Evolutionary conservation across 2,888 invertebrate genomes (phyloP).

Genomic region (Arenicola marina): DNA sequence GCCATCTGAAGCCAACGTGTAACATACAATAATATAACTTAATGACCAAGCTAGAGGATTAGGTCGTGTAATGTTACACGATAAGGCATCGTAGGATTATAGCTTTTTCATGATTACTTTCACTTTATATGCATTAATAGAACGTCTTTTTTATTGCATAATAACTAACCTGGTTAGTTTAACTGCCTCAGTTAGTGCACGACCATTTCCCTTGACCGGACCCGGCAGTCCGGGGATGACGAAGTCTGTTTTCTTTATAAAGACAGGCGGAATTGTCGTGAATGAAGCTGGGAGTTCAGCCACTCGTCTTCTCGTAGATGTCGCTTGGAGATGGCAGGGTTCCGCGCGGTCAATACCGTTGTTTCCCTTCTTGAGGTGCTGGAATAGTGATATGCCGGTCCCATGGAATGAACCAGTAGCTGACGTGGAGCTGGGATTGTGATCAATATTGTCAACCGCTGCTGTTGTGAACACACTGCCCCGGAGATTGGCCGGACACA

Average conservation of each 20-base stretch:
- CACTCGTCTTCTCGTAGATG: not conserved
- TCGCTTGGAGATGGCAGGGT: not conserved
- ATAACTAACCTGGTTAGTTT: too few relatives aligned
- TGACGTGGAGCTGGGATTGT: constrained; percentile 31
- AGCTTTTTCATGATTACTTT: too few relatives aligned
- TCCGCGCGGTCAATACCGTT: not conserved
- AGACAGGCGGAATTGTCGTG: not conserved
- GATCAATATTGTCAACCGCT: constrained; percentile 34
- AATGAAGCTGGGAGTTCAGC: not conserved
- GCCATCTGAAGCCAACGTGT: too few relatives aligned
- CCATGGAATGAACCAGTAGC: constrained; percentile 33
- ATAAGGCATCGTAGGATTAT: too few relatives aligned
- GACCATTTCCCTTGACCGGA: too few relatives aligned
- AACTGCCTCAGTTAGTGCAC: too few relatives aligned
- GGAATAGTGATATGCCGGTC: constrained; percentile 27
- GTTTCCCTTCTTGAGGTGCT: constrained; percentile 12
- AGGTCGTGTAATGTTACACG: too few relatives aligned
- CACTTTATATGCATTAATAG: too few relatives aligned
- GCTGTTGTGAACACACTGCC: constrained; percentile 25
- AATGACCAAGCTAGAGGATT: too few relatives aligned
- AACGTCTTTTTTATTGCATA: too few relatives aligned
- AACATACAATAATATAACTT: too few relatives aligned
- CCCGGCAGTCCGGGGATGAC: not conserved
- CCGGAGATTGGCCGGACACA: constrained; percentile 26
- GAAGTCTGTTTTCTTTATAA: not conserved